Evolutionary conservation across 2,888 invertebrate species (phyloP), one percentile per base, ranked within the genome.

Genomic region (Priocnemis perturbator): DNA sequence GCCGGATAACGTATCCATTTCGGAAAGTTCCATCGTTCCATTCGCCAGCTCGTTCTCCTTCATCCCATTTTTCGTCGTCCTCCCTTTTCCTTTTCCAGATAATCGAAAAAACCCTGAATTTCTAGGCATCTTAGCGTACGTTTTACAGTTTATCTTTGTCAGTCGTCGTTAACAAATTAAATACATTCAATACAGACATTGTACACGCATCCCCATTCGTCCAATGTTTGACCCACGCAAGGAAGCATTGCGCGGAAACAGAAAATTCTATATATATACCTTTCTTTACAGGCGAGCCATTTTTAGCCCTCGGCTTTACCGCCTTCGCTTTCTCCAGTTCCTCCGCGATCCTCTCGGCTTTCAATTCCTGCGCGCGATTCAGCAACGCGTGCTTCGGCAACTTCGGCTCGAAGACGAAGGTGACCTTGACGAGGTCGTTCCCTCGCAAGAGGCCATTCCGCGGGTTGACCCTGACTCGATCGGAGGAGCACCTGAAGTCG

Each of bases 401-500:
- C 14, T 60, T 65, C 20, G 2, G 64, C 50, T 63, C 4, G 26
- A 74, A 74, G 0, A 70, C 15, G 17, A 74, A 70, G 37, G 44
- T 55, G 1, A 69, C 26, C 11, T 58, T 26, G 11, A 70, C 53
- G 14, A 64, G 19, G n/a, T n/a, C 53, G n/a, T 3, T 37, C 15
- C 56, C 30, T n/a, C 19, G 30, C 20, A 57, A 57, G 17, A 7
- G 26, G n/a, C 30, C 56, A 57, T 3, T 37, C 2, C 7, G 45
- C 0, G 74, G 74, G 3, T 44, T n/a, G 20, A 74, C 57, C 9
- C 44, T 44, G 1, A 73, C 17, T 17, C 44, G 60, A 20, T 60
- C 52, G 0, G 74, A 74, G 4, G 74, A 67, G 11, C 57, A 67
- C 26, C 59, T 66, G 17, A 77, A 71, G 15, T 74, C 60, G 47